Evolutionary conservation across 2,888 invertebrate genomes (phyloP).

Genomic region (Cremastinae sp.): DNA sequence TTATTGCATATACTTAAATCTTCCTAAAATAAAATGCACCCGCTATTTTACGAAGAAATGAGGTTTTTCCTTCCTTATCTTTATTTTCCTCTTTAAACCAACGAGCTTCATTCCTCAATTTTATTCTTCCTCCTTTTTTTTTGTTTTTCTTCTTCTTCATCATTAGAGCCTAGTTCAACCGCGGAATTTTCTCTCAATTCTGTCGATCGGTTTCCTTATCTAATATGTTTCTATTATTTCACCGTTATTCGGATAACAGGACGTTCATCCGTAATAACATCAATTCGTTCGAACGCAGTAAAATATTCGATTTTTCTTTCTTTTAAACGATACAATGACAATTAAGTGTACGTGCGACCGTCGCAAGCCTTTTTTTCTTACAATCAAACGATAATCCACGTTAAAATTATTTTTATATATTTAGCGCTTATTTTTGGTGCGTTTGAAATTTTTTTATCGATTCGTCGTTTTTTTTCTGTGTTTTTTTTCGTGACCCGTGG

Average conservation of each 20-base stretch:
- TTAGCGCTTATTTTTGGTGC: too few relatives aligned
- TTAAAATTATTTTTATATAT: too few relatives aligned
- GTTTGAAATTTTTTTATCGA: too few relatives aligned
- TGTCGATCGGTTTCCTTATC: constrained; percentile 68
- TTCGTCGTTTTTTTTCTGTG: too few relatives aligned
- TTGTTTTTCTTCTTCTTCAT: constrained; percentile 32
- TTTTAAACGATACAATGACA: constrained; percentile 50
- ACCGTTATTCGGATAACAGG: constrained; percentile 74
- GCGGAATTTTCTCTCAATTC: too few relatives aligned
- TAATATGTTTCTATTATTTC: constrained; percentile 79
- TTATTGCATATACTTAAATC: constrained; percentile 30
- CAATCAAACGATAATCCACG: too few relatives aligned
- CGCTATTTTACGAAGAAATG: constrained; percentile 37
- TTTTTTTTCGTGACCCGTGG: too few relatives aligned
- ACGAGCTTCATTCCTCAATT: constrained; percentile 33
- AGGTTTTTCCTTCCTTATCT: constrained; percentile 25
- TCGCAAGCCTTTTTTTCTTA: constrained; percentile 27
- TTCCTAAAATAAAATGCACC: constrained; percentile 44
- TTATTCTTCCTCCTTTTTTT: constrained; percentile 27
- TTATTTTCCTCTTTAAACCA: constrained; percentile 33
- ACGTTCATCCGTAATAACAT: constrained; percentile 73
- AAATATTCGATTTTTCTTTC: too few relatives aligned
- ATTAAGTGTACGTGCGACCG: constrained; percentile 27
- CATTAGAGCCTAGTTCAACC: too few relatives aligned
- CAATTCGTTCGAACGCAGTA: constrained; percentile 65